Conservation (phyloP, 2,888 invertebrate genomes). For the Andrena flavipes region DNA sequence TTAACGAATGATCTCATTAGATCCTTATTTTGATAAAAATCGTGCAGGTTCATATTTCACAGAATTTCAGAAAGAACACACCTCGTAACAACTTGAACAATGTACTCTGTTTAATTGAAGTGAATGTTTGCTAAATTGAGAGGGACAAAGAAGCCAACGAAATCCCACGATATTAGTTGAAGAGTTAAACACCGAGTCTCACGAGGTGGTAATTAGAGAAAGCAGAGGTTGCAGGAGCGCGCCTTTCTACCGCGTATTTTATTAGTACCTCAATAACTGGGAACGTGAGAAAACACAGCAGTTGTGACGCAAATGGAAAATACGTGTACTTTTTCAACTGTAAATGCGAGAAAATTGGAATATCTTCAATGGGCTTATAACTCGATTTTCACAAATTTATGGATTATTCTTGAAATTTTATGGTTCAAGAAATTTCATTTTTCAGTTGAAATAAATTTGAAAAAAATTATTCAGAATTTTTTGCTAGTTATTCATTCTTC, state of each 20-base stretch:
- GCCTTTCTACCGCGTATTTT: slow-evolving; percentile 21
- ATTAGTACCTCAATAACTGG: slow-evolving; percentile 29
- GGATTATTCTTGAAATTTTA: background rate
- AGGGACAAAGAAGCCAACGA: slow-evolving; percentile 21
- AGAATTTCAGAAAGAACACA: slow-evolving; percentile 5
- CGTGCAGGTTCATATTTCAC: background rate
- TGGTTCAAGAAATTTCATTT: background rate
- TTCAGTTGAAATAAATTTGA: too few species aligned
- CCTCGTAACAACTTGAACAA: background rate
- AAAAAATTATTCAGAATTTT: too few species aligned
- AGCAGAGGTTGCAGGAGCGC: slow-evolving; percentile 37
- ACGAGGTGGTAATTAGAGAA: slow-evolving; percentile 54
- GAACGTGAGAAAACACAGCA: slow-evolving; percentile 28
- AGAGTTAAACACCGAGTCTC: slow-evolving; percentile 43
- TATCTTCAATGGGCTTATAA: background rate
- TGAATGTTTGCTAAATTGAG: slow-evolving; percentile 6
- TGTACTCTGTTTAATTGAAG: background rate
- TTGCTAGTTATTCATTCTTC: too few species aligned
- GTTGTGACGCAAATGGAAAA: slow-evolving; percentile 9
- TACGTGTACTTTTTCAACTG: background rate
- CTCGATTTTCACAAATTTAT: background rate
- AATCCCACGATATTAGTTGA: slow-evolving; percentile 45
- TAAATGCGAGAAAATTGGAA: background rate
- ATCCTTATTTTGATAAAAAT: background rate
- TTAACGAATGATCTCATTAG: background rate